phyloP scores from a whole-genome alignment of 2,113 vertebrate genomes.

The Hystrix cristata region DNA sequence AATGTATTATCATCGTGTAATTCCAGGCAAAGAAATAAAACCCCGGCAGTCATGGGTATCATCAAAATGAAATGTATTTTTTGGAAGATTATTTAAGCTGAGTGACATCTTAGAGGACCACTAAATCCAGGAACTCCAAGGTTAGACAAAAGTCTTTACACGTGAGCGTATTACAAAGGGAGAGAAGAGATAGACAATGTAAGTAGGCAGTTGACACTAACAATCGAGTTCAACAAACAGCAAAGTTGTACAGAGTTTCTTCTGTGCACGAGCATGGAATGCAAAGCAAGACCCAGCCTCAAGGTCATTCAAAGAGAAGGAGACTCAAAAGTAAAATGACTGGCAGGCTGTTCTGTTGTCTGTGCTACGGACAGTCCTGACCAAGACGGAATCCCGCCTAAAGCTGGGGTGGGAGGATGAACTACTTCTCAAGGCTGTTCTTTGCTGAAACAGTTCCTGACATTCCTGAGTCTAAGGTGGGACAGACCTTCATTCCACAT shows the following conservation, averaged over 20 bases:
- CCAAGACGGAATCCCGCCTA: neutral
- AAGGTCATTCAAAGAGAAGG: neutral
- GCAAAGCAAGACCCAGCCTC: neutral
- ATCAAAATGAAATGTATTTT: neutral
- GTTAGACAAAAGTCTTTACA: neutral
- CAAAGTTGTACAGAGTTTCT: neutral
- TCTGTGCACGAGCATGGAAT: neutral
- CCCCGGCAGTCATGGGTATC: neutral
- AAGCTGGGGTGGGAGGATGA: neutral
- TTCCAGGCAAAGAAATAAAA: conserved; percentile 9
- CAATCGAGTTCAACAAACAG: neutral
- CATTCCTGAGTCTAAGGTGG: neutral
- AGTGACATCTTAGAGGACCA: neutral
- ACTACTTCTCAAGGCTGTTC: neutral
- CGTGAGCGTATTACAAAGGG: neutral
- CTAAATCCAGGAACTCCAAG: neutral
- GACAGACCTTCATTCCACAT: neutral
- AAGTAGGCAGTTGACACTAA: neutral
- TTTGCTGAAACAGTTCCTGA: neutral
- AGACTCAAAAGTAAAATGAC: neutral
- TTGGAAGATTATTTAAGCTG: neutral
- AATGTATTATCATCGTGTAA: neutral
- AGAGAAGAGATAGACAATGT: neutral
- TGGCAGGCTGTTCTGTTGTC: neutral
- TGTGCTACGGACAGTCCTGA: neutral